phyloP scores from a whole-genome alignment of 2,797 vertebrate genomes.

The Galagoides demidoff region DNA sequence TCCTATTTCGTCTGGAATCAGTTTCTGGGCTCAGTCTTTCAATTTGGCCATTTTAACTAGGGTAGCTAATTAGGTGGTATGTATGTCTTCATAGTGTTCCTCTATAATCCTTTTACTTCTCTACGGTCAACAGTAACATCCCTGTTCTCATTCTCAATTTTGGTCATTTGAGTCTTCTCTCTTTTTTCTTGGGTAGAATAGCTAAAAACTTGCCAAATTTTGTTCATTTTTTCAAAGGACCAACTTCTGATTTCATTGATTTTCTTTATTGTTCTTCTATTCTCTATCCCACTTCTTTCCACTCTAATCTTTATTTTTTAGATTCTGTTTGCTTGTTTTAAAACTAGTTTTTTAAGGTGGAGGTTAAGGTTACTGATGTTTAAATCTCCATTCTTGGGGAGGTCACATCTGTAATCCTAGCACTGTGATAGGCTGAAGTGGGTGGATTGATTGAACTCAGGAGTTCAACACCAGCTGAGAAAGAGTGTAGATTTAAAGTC shows the following conservation, averaged over 20 bases:
- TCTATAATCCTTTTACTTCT: neutral
- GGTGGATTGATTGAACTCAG: too few relatives aligned
- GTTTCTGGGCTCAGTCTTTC: neutral
- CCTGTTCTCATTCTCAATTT: neutral
- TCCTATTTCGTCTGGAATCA: neutral
- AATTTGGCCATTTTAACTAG: neutral
- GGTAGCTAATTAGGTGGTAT: neutral
- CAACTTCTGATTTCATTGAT: neutral
- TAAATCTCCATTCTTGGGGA: neutral
- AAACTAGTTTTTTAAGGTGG: slow-evolving; percentile 3
- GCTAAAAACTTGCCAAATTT: neutral
- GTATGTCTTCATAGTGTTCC: neutral
- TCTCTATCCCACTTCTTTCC: neutral
- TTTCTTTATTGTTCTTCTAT: slow-evolving; percentile 1
- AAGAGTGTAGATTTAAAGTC: too few relatives aligned
- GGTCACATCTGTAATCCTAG: too few relatives aligned
- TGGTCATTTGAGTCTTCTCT: neutral
- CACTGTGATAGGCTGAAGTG: too few relatives aligned
- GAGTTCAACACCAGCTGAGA: too few relatives aligned
- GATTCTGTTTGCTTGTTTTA: neutral
- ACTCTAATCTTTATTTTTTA: slow-evolving; percentile 4
- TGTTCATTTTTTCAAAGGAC: neutral
- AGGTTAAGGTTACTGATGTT: neutral
- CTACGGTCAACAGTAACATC: neutral
- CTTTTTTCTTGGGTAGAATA: neutral